Evolutionary conservation across 2,888 invertebrate genomes (phyloP).

Genomic region (Pheosia gnoma): DNA sequence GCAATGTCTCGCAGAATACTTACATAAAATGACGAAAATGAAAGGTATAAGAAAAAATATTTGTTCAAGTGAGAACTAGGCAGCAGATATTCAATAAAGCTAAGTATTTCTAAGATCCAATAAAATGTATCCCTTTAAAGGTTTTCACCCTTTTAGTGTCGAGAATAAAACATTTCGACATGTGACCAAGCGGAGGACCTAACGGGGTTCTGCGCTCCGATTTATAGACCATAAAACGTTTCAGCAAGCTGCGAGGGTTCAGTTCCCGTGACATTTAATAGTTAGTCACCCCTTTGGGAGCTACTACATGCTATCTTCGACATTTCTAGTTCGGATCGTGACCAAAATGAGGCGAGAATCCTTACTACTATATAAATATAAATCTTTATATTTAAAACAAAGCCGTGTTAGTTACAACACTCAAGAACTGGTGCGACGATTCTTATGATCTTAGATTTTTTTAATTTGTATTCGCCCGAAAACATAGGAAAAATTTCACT

Average conservation of each 20-base stretch:
- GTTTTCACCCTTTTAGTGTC: slow-evolving; percentile 45
- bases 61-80: background rate
- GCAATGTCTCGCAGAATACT: too few species aligned
- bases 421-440: too few species aligned
- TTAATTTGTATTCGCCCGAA: too few species aligned
- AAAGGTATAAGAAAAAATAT: background rate
- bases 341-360: slow-evolving; percentile 8
- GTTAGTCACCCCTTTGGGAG: slow-evolving; percentile 49
- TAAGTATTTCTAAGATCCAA: slow-evolving; percentile 19
- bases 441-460: too few species aligned
- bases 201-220: slow-evolving; percentile 52
- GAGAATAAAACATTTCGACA: slow-evolving; percentile 55
- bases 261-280: slow-evolving; percentile 62
- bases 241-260: slow-evolving; percentile 66
- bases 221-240: slow-evolving; percentile 74
- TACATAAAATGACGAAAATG: too few species aligned
- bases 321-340: slow-evolving; percentile 24
- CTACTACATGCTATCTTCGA: slow-evolving; percentile 45
- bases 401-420: too few species aligned
- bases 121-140: slow-evolving; percentile 35
- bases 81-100: background rate
- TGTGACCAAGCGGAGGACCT: slow-evolving; percentile 60
- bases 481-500: too few species aligned
- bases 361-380: too few species aligned
- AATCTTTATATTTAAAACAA: too few species aligned